Evolutionary conservation across 2,797 vertebrate genomes (phyloP).

Genomic region (Galago senegalensis): DNA sequence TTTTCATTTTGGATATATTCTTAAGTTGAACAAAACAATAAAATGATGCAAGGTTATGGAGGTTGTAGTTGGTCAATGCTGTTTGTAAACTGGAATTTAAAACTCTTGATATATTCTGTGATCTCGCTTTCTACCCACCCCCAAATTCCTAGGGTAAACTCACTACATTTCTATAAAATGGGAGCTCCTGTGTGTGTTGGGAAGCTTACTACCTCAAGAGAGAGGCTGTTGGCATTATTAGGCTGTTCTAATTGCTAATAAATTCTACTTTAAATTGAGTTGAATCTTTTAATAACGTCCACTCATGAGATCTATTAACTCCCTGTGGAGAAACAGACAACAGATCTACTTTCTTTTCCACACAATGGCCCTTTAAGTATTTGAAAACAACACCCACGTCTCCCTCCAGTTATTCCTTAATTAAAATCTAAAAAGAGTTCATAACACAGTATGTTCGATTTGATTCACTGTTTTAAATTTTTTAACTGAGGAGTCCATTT

Average conservation of each 20-base stretch:
- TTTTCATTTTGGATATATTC: background rate
- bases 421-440: background rate
- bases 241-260: conserved; percentile 4
- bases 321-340: background rate
- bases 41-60: background rate
- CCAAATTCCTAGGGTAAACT: background rate
- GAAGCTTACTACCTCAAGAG: background rate
- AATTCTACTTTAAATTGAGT: conserved; percentile 7
- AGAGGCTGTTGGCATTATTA: background rate
- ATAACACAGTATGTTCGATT: background rate
- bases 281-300: conserved; percentile 48
- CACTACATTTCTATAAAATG: background rate
- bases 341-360: conserved; percentile 24
- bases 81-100: background rate
- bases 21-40: background rate
- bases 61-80: background rate
- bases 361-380: background rate
- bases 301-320: conserved; percentile 35
- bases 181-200: background rate
- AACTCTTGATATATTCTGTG: background rate
- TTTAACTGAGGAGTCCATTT: background rate
- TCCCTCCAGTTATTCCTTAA: background rate
- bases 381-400: background rate
- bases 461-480: background rate
- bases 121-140: background rate